These are phyloP conservation scores for Pao palembangensis DNA, from an alignment of 2,113 vertebrate genomes.

Conservation along the genomic window DNA sequence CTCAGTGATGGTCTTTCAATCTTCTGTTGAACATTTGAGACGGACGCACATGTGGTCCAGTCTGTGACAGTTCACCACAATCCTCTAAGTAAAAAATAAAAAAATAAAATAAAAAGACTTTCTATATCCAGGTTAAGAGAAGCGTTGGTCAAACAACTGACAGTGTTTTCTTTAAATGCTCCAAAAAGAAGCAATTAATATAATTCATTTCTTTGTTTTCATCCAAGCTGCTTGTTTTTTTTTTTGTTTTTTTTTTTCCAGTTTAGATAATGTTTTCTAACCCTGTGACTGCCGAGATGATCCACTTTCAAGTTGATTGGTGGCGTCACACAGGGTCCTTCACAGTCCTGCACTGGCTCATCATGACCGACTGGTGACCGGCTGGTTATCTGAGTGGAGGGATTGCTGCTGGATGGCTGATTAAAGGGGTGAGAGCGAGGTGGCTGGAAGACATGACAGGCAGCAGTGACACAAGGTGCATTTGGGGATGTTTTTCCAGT, in stretches of 20 bases:
- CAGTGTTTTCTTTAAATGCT: no score
- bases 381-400: slow-evolving; percentile 5
- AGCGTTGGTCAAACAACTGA: neutral
- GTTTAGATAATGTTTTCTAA: neutral
- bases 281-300: no score
- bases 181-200: no score
- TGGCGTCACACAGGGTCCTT: slow-evolving; percentile 17
- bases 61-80: no score
- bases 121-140: neutral
- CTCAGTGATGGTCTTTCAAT: neutral
- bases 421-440: slow-evolving; percentile 4
- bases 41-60: neutral
- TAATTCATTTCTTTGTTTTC: no score
- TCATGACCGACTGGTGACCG: slow-evolving; percentile 5
- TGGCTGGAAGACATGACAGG: no score
- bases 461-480: no score
- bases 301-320: slow-evolving; percentile 11
- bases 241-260: neutral
- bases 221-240: no score
- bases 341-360: slow-evolving; percentile 20
- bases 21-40: neutral
- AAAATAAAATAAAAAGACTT: neutral
- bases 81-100: neutral
- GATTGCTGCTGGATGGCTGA: neutral
- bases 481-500: no score